A percentile compares a stretch with the other conserved stretches of the same genome.
phyloP scores from a whole-genome alignment of 2,113 vertebrate species.

The Cariama cristata region DNA sequence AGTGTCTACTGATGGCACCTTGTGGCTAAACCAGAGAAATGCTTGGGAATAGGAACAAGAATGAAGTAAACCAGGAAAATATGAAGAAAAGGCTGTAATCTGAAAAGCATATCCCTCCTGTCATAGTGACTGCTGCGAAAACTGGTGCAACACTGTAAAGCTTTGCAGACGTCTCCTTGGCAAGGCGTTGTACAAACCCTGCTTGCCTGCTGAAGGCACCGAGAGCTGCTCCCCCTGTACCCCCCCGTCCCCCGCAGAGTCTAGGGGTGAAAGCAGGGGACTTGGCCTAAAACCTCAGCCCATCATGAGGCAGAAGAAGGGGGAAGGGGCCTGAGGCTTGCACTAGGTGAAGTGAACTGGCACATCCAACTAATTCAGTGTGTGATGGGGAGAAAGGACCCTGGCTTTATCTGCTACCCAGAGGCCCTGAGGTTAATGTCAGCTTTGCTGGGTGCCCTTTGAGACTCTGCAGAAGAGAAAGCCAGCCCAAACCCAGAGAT shows the following conservation, averaged over 20 bases:
- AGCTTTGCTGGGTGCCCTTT: neutral
- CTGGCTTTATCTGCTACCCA: neutral
- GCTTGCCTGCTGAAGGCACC: neutral
- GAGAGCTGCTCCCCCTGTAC: neutral
- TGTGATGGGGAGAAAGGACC: neutral
- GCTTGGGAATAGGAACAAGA: neutral
- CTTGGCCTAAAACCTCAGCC: neutral
- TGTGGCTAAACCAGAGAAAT: slow-evolving; percentile 69
- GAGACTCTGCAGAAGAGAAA: accelerated
- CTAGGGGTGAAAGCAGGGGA: neutral
- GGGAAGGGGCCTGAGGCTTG: neutral
- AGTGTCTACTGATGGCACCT: slow-evolving; percentile 70
- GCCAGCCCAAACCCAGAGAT: neutral
- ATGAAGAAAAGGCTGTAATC: neutral
- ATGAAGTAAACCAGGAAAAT: neutral
- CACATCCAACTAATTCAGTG: neutral
- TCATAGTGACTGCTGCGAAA: neutral
- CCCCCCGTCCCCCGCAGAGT: accelerated
- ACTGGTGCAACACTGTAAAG: neutral
- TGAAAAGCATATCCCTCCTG: neutral
- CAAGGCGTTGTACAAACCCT: neutral
- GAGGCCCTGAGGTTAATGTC: neutral
- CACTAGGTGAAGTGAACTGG: neutral
- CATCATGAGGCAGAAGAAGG: neutral
- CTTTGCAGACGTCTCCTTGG: neutral